Percentiles rank a stretch among this genome's conserved stretches.
phyloP scores from a whole-genome alignment of 2,888 invertebrate species.

The Phalangium opilio region DNA sequence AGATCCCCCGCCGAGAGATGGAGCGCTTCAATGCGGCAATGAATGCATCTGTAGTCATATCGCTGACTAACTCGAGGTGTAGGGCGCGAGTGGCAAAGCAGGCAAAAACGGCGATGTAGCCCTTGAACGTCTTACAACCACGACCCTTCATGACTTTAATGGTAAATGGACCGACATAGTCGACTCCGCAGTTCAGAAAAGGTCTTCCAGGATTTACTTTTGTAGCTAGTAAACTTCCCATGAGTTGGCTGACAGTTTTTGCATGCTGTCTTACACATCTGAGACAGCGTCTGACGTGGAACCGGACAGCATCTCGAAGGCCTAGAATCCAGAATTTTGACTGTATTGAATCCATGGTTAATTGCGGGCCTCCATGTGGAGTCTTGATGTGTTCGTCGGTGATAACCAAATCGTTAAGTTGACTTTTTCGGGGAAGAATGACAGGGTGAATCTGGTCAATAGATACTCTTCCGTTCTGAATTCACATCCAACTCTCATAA shows the following conservation, averaged over 20 bases:
- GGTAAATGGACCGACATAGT: slow-evolving; percentile 8
- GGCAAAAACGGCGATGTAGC: slow-evolving; percentile 11
- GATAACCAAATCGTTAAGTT: slow-evolving; percentile 12
- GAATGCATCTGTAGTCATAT: slow-evolving; percentile 14
- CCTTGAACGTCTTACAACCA: slow-evolving; percentile 5
- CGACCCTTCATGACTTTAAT: slow-evolving; percentile 2
- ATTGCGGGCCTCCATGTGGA: slow-evolving; percentile 12
- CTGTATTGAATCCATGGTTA: background rate
- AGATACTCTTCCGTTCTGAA: slow-evolving; percentile 8
- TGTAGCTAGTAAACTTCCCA: slow-evolving; percentile 4
- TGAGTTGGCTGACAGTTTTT: background rate
- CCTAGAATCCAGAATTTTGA: slow-evolving; percentile 5
- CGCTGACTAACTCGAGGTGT: slow-evolving; percentile 15
- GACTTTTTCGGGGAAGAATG: slow-evolving; percentile 13
- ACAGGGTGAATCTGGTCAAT: slow-evolving; percentile 15
- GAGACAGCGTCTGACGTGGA: slow-evolving; percentile 4
- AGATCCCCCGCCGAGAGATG: slow-evolving; percentile 11
- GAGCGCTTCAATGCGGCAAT: slow-evolving; percentile 13
- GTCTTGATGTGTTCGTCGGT: slow-evolving; percentile 8
- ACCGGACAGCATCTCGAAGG: background rate
- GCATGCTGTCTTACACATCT: slow-evolving; percentile 4
- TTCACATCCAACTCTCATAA: slow-evolving; percentile 19
- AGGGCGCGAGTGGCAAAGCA: slow-evolving; percentile 11
- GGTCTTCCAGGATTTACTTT: background rate
- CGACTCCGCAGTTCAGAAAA: slow-evolving; percentile 2